A percentile compares a stretch with the other conserved stretches of the same genome.
phyloP scores from a whole-genome alignment of 1,140 invertebrate genomes.

The Hyles vespertilio region DNA sequence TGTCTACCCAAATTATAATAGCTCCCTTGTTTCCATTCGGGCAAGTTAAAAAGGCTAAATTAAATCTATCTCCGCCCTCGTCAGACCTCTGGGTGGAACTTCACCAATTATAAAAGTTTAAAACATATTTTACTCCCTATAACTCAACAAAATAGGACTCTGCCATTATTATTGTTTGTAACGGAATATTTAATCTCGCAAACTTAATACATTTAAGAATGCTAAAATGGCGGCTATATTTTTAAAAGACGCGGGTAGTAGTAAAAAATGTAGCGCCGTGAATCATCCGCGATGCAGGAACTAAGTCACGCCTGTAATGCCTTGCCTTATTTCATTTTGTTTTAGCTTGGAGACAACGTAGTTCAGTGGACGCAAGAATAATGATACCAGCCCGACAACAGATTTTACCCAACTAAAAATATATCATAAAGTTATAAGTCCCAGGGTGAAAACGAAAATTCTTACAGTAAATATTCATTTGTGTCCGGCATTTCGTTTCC shows the following conservation, averaged over 20 bases:
- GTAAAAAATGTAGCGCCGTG: constrained; percentile 5
- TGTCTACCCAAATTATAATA: constrained; percentile 3
- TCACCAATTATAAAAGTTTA: constrained; percentile 25
- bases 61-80: constrained; percentile 14
- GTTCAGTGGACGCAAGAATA: constrained; percentile 2
- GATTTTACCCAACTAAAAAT: constrained; percentile 1
- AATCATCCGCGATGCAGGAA: constrained; percentile 5
- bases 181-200: constrained; percentile 2
- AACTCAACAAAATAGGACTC: constrained; percentile 12
- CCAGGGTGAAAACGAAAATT: no score
- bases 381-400: constrained; percentile 2
- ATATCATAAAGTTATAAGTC: no score
- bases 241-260: not conserved
- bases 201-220: constrained; percentile 1
- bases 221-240: not conserved
- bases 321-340: constrained; percentile 3
- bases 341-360: constrained; percentile 1
- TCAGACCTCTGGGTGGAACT: constrained; percentile 11
- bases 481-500: no score
- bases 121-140: constrained; percentile 17
- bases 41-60: constrained; percentile 13
- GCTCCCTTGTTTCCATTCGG: constrained; percentile 12
- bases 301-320: no score
- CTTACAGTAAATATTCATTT: no score
- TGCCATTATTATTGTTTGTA: constrained; percentile 12